Evolutionary conservation across 1,140 invertebrate genomes (phyloP), one percentile per base, ranked within the genome.

Genomic region (Conus ventricosus): DNA sequence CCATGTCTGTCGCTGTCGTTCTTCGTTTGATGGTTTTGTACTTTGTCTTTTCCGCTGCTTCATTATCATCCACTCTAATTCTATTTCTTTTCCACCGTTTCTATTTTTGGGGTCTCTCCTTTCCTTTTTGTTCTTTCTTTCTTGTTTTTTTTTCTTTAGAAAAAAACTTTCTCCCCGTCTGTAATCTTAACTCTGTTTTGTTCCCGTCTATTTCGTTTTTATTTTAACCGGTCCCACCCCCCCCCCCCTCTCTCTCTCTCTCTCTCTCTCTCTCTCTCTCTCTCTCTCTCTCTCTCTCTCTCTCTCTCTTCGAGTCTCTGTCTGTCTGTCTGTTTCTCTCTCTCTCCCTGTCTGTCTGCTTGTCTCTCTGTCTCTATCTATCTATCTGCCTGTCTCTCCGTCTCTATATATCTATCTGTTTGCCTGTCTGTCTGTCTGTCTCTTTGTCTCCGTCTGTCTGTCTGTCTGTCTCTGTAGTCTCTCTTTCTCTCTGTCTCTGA

Each of bases 181-280:
- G 39, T 39, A 39, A 39, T 39, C 39, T 39, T 39, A 39, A 39
- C 39, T 39, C 39, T 39, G 3, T 39, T 39, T 39, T 39, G 39
- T 39, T 39, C 39, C 0, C 39, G 3, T 39, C 39, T 39, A 1
- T 39, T 39, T 39, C 3, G 0, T 39, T 39, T 39, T 39, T 39
- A 39, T 39, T 39, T 39, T 39, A 39, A 39, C 39, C 39, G 3
- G 0, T 39, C 39, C 39, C 39, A 39, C 3, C 39, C 39, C 39
- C 39, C 39, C 39, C 39, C 39, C 39, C 39, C 39, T 3, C 11
- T 80, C 78, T 80, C 11, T 80, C 78, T 80, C 11, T 80, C 78
- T 80, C 78, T 80, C 78, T 80, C 11, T 80, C 78, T 80, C 78
- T 80, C 78, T 80, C 78, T 80, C 4, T 0, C 4, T 80, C 76